Evolutionary conservation across 2,113 vertebrate species (phyloP).

Genomic region (Penelope pileata): DNA sequence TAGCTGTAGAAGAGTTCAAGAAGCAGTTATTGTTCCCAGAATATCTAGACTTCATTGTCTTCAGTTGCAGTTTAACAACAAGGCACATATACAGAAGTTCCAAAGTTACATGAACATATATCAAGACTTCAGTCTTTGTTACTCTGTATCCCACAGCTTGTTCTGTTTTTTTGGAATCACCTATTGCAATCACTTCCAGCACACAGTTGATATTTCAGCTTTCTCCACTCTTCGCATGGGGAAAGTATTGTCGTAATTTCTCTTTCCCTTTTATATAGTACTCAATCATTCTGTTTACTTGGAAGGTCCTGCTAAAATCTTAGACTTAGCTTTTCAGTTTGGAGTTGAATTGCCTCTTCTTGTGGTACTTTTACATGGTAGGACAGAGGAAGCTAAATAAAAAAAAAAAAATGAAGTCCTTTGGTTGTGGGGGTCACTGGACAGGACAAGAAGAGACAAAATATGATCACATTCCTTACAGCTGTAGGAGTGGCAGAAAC

Average conservation of each 20-base stretch:
- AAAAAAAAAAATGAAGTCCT: background rate
- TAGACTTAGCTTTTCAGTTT: background rate
- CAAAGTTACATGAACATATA: background rate
- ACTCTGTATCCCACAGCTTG: background rate
- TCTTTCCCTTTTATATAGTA: background rate
- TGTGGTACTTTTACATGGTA: accelerated
- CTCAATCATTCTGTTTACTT: background rate
- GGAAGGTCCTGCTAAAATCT: background rate
- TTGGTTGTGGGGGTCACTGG: background rate
- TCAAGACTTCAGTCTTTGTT: background rate
- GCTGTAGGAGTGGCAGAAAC: background rate
- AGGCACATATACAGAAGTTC: background rate
- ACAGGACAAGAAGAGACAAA: background rate
- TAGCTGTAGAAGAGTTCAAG: background rate
- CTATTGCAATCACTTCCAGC: background rate
- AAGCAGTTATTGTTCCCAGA: background rate
- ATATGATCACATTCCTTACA: background rate
- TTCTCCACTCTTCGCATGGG: background rate
- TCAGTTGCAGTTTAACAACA: background rate
- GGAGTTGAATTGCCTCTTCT: background rate
- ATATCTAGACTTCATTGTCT: background rate
- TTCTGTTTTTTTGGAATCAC: background rate
- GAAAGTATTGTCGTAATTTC: background rate
- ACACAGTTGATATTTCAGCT: background rate
- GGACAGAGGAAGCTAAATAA: background rate